Base-by-base conservation (phyloP, 2,113 vertebrate species). In the Todiramphus chloris region DNA sequence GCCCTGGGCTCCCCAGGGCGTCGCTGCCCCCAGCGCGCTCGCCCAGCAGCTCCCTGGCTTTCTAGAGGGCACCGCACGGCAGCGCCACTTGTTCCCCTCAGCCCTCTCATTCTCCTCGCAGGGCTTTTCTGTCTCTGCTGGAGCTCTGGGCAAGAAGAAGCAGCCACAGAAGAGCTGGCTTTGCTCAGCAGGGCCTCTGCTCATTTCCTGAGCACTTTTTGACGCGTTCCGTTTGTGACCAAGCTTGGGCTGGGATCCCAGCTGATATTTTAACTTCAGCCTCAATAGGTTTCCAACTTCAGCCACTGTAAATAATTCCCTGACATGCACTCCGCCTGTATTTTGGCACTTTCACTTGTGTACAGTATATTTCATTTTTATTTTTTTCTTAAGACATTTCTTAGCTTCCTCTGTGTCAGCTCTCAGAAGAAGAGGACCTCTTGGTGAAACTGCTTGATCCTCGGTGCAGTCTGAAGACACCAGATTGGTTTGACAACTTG, bases 211-310 rank as follows among this genome's bases (percentile, higher is more conserved):
- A 92, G 91, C 37, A 2, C 62, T 94, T 97, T 94, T 92, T 93
- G 95, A 97, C 16, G 2, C 2, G 35, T 94, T 96, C 95, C 15
- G 4, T 96, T 97, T 96, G 88, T 94, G 95, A 96, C 87, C 87
- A 87, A 95, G 84, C 44, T 89, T 81, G 93, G 96, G 95, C 94
- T 92, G 87, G 37, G 56, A 94, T 97, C 96, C 94, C 93, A 96
- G 92, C 70, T 96, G 94, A 94, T 95, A 96, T 95, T 96, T 96
- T 96, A 94, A 94, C 87, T 95, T 94, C 94, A 94, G 84, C 83
- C 88, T 95, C 96, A 92, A 94, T 86, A 96, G 83, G 94, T 90
- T 90, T 96, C 94, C 84, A 90, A 89, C 73, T 75, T 92, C 43
- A 96, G 96, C 85, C 90, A 94, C 97, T 95, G 87, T 93, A 96